Conservation (phyloP, 2,888 invertebrate species). For the Leptopilina syphax region DNA sequence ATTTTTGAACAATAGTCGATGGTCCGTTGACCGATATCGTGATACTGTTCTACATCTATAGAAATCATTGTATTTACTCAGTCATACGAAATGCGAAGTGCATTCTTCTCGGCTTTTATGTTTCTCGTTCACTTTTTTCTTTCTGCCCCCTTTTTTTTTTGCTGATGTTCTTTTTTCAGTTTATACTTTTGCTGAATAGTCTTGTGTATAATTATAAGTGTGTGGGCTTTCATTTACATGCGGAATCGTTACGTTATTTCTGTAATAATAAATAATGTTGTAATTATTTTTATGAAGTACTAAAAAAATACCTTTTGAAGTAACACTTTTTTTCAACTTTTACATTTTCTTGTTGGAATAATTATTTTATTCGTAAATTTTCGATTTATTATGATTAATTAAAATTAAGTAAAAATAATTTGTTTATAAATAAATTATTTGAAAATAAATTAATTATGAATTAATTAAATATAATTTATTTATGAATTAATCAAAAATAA, state of each 20-base stretch:
- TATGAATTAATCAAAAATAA: no score
- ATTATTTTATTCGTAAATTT: no score
- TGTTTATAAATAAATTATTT: no score
- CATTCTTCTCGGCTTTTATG: conserved; percentile 18
- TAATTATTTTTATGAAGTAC: no score
- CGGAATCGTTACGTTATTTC: not conserved
- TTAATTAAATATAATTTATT: no score
- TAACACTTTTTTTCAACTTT: no score
- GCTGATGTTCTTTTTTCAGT: not conserved
- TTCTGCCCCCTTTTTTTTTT: not conserved
- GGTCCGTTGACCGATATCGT: conserved; percentile 28
- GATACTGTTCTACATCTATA: conserved; percentile 19
- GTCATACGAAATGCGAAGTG: conserved; percentile 5
- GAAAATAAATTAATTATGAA: no score
- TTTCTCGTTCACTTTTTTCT: not conserved
- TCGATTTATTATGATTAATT: no score
- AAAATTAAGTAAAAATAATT: no score
- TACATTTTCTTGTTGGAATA: no score
- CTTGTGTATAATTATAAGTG: not conserved
- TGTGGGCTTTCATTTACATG: not conserved
- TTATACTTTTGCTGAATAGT: conserved; percentile 6
- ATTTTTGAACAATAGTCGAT: conserved; percentile 26
- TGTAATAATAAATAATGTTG: no score
- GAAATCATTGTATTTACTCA: conserved; percentile 22
- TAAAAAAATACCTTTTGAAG: no score